Base-by-base conservation (phyloP, 2,113 vertebrate species). In the Sterna hirundo region DNA sequence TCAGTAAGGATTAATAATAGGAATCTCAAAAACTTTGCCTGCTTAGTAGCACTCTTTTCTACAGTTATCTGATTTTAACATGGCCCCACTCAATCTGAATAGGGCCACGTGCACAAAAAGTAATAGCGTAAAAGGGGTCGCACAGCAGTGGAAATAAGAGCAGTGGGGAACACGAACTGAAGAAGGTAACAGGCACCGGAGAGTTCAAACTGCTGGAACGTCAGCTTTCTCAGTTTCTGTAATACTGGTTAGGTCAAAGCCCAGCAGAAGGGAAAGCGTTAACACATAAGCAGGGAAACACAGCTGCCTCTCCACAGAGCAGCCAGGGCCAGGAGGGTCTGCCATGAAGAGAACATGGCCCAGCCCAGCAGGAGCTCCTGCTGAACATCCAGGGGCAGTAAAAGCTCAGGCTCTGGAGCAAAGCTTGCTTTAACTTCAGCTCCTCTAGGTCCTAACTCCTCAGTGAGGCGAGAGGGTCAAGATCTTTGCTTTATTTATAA, bases 231-330 rank as follows among this genome's bases (percentile, higher is more conserved):
- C 29, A 13, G 26, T 26, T 93, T 72, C 52, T 52, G 21, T 40
- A 74, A 81, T 11, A 32, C 7, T 0, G 0, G 5, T n/a, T 46
- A 62, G 10, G 34, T 10, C 64, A 66, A 69, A 79, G 16, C 25
- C 21, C 54, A 62, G 61, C 9, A 69, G 30, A 77, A 36, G 3
- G 19, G 25, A 85, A 86, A 76, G 13, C 3, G 0, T 76, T 68
- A 86, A 54, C 8, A 65, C 0, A 0, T 3, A 34, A 64, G 47
- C 6, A 32, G 20, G 49, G 20, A 83, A 83, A 74, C 32, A 49
- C 25, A 81, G 78, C 15, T 86, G 23, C 36, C 22, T 66, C 42
- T 65, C 21, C 2, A 5, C 25, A 42, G n/a, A 55, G 46, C 4
- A 1, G 40, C 20, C 40, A 49, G 36, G 64, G 29, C 47, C 26